These are phyloP conservation scores for Leptonema lineaticorne DNA, from an alignment of 1,140 invertebrate genomes.

Conservation along the genomic window DNA sequence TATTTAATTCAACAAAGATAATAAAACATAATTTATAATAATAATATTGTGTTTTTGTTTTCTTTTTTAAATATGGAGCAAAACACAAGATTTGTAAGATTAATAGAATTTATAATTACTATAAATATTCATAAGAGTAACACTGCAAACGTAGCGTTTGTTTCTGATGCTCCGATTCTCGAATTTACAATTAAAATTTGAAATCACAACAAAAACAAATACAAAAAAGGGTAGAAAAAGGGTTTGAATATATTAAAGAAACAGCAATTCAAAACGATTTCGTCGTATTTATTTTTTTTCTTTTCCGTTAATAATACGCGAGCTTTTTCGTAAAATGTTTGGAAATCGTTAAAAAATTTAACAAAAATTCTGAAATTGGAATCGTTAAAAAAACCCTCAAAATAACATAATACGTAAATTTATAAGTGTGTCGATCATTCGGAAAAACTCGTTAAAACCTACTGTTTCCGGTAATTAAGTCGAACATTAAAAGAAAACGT, in stretches of 20 bases:
- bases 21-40: not conserved
- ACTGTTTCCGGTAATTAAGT: constrained; percentile 11
- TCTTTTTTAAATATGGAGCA: no score
- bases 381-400: not conserved
- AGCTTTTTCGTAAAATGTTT: no score
- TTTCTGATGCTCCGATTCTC: constrained; percentile 10
- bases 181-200: constrained; percentile 17
- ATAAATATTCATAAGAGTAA: constrained; percentile 14
- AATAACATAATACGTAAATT: constrained; percentile 4
- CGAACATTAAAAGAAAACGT: constrained; percentile 13
- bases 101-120: not conserved
- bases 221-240: not conserved
- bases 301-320: not conserved
- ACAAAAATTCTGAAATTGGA: no score
- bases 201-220: not conserved
- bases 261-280: not conserved
- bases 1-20: not conserved
- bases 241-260: not conserved
- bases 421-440: not conserved
- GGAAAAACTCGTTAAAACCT: not conserved
- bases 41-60: not conserved
- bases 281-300: not conserved
- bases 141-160: constrained; percentile 10
- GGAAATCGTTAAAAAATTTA: no score
- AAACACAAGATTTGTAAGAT: not conserved